A percentile compares a stretch with the other conserved stretches of the same genome.
Conservation (phyloP, 2,888 invertebrate genomes). For the Acleris emargana region DNA sequence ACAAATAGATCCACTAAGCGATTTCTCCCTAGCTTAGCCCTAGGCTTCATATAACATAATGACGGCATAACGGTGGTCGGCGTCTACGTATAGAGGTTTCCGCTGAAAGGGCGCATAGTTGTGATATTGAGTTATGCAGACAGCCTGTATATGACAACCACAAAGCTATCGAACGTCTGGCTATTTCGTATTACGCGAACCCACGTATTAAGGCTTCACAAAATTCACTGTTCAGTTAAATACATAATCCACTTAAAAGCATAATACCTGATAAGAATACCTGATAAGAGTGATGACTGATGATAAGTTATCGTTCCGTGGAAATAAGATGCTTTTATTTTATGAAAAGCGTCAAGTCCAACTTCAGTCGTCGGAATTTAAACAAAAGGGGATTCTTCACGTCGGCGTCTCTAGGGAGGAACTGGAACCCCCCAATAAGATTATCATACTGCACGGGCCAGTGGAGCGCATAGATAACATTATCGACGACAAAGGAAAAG, state of each 20-base stretch:
- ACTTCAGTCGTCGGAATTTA: slow-evolving; percentile 10
- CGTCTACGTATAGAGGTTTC: slow-evolving; percentile 44
- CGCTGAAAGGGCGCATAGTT: slow-evolving; percentile 65
- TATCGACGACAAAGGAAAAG: slow-evolving; percentile 68
- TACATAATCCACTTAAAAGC: background rate
- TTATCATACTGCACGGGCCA: slow-evolving; percentile 70
- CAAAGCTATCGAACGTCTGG: slow-evolving; percentile 59
- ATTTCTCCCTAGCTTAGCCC: slow-evolving; percentile 8
- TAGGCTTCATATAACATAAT: slow-evolving; percentile 47
- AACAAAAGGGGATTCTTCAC: slow-evolving; percentile 42
- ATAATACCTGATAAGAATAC: background rate
- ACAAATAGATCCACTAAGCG: background rate
- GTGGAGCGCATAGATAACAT: slow-evolving; percentile 76
- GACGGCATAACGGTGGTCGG: slow-evolving; percentile 38
- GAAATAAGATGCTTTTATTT: background rate
- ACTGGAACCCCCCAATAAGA: slow-evolving; percentile 55
- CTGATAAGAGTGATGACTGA: background rate
- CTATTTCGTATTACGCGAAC: slow-evolving; percentile 47
- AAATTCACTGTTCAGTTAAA: background rate
- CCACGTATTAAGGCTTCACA: background rate
- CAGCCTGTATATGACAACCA: slow-evolving; percentile 50
- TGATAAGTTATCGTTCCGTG: background rate
- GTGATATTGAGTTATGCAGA: slow-evolving; percentile 81
- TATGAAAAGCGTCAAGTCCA: slow-evolving; percentile 15
- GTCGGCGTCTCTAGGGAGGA: slow-evolving; percentile 45